Evolutionary conservation across 2,797 vertebrate species (phyloP), one percentile per base, ranked within the genome.

Genomic region (Sebastolobus altivelis): DNA sequence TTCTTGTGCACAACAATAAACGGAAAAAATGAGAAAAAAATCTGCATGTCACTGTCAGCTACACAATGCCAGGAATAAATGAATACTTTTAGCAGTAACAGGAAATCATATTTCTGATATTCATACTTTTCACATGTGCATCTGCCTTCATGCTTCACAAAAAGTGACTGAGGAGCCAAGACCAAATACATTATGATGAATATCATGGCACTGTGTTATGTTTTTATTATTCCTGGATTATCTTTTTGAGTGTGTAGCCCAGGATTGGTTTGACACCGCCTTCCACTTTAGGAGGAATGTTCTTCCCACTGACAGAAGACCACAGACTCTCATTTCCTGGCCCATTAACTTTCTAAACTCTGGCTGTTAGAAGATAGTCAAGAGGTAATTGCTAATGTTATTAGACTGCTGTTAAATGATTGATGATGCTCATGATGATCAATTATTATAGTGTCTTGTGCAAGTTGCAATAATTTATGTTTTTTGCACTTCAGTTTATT

Each of bases 321-420:
- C 65, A 5, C 60, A 61, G 43, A 75, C 55, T 46, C 37, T 72
- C 31, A 58, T 65, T 73, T 73, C 68, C 22, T 35, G 55, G 49
- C 8, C 18, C 25, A 58, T 75, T 79, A 67, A 66, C 43, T 56
- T 59, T 56, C 18, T 73, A n/a, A 71, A 66, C 55, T 46, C 54
- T 60, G 65, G 13, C 55, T 68, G 29, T 76, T 14, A 58, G 33
- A 35, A 6, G 6, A 58, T 14, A 35, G 18, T 65, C 33, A 56
- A 46, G 59, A 60, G 69, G 14, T 6, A n/a, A 20, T 35, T 35
- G 46, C 10, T 61, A 25, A 54, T 68, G 8, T 14, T 11, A 35
- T 54, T 54, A 55, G 11, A 65, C 49, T 58, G 29, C 20, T 33
- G 6, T 14, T 25, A 10, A 35, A 38, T 16, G 13, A 22, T 2